Conservation (phyloP, 1,140 invertebrate genomes). For the Megathymus violae region DNA sequence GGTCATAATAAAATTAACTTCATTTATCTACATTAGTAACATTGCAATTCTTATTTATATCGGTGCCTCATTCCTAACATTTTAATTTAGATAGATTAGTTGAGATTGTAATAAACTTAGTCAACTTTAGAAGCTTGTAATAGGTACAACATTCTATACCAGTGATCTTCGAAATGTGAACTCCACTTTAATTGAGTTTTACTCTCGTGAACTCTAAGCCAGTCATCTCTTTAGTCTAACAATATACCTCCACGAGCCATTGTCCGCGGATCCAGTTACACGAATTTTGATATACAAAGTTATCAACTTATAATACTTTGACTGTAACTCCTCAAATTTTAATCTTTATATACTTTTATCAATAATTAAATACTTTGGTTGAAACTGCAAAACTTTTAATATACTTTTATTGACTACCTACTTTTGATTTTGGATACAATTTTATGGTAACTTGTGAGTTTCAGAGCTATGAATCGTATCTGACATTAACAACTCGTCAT, state of each 20-base stretch:
- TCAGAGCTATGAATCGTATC: too few species aligned
- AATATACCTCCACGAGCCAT: not conserved
- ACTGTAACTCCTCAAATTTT: constrained; percentile 50
- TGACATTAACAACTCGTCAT: too few species aligned
- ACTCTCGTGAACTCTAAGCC: constrained; percentile 2
- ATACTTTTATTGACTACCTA: too few species aligned
- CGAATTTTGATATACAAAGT: not conserved
- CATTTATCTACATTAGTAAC: too few species aligned
- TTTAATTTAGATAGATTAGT: not conserved
- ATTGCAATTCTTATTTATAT: too few species aligned
- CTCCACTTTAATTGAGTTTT: constrained; percentile 4
- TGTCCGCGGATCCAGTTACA: not conserved
- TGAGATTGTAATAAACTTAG: constrained; percentile 1
- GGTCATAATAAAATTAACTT: too few species aligned
- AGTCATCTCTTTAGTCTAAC: not conserved
- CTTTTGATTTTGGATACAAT: too few species aligned
- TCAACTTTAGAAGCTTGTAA: not conserved
- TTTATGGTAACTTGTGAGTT: too few species aligned
- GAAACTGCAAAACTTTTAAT: too few species aligned
- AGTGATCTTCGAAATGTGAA: constrained; percentile 5
- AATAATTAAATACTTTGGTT: too few species aligned
- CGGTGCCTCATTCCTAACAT: too few species aligned
- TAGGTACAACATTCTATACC: not conserved
- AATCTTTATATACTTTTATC: too few species aligned
- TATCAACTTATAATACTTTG: not conserved